Conservation (phyloP, 2,113 vertebrate genomes). For the Gymnogyps californianus region DNA sequence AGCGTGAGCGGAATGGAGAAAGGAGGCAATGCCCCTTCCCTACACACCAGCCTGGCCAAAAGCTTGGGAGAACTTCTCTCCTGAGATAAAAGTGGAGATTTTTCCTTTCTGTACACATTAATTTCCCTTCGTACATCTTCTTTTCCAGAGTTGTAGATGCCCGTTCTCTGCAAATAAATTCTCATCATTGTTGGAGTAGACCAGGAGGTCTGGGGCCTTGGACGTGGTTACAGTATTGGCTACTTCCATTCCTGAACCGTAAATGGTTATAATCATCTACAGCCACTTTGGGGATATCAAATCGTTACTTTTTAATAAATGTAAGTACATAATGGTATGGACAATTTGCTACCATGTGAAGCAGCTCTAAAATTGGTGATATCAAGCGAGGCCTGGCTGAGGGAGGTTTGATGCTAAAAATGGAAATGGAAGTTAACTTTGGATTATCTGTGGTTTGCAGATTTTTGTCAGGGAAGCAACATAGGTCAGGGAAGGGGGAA, state of each 20-base stretch:
- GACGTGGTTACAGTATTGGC: neutral
- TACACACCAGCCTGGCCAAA: neutral
- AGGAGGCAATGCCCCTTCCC: neutral
- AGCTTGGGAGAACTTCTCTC: neutral
- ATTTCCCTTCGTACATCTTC: neutral
- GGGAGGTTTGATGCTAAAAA: neutral
- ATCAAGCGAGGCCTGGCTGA: neutral
- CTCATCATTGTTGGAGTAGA: neutral
- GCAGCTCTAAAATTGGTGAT: neutral
- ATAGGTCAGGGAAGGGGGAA: neutral
- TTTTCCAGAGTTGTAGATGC: neutral
- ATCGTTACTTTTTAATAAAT: neutral
- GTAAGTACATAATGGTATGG: neutral
- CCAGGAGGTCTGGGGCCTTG: neutral
- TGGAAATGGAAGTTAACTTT: neutral
- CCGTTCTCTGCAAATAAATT: neutral
- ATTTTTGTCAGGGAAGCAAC: neutral
- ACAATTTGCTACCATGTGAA: neutral
- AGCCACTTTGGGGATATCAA: neutral
- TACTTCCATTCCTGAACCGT: neutral
- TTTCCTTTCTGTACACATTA: neutral
- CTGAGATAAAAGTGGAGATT: neutral
- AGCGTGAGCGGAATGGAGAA: neutral
- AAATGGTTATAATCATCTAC: neutral
- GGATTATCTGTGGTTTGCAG: neutral